phyloP scores from a whole-genome alignment of 2,888 invertebrate species.

The Nymphalis polychloros region DNA sequence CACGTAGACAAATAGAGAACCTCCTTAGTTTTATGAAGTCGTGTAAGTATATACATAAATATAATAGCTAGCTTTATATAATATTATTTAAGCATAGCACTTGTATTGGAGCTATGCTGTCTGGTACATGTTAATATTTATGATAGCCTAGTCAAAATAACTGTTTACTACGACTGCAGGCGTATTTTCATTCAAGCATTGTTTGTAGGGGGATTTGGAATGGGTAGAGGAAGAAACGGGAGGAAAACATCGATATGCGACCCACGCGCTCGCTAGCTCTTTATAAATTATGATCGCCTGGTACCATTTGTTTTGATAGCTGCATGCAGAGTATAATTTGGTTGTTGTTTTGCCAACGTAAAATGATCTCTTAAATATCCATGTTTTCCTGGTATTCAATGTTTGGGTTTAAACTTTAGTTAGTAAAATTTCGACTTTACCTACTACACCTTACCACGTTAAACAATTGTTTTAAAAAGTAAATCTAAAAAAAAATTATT shows the following conservation, averaged over 20 bases:
- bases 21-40: too few relatives aligned
- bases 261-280: neutral
- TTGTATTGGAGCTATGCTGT: neutral
- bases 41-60: too few relatives aligned
- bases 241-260: neutral
- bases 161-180: neutral
- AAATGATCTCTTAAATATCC: neutral
- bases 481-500: too few relatives aligned
- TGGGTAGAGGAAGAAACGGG: slow-evolving; percentile 1
- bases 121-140: neutral
- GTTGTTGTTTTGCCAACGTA: slow-evolving; percentile 1
- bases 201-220: neutral
- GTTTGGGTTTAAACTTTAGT: slow-evolving; percentile 6
- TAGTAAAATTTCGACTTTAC: neutral
- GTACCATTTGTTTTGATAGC: slow-evolving; percentile 31
- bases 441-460: too few relatives aligned
- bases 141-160: slow-evolving; percentile 7
- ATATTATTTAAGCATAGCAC: neutral
- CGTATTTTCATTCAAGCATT: slow-evolving; percentile 1
- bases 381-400: slow-evolving; percentile 16
- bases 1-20: too few relatives aligned
- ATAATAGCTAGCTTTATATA: neutral
- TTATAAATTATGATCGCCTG: slow-evolving; percentile 19
- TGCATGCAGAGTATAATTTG: slow-evolving; percentile 9
- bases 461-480: too few relatives aligned